These are phyloP conservation scores for Calcarius lapponicus DNA, from an alignment of 2,797 vertebrate species.

Conservation along the genomic window DNA sequence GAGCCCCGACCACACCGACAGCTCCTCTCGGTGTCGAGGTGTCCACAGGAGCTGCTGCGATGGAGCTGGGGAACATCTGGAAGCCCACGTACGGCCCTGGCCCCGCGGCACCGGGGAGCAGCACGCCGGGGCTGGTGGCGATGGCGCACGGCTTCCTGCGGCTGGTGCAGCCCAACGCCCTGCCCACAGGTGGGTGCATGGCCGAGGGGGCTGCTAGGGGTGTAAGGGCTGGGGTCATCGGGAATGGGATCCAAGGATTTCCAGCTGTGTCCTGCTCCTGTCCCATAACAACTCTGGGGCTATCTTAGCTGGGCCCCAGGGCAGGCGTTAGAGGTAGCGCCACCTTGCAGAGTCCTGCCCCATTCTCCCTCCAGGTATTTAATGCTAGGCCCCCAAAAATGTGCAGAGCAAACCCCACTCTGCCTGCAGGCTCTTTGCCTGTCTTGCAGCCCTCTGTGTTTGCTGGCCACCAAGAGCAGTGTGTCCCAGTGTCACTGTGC, in stretches of 20 bases:
- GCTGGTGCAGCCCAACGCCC: constrained; percentile 81
- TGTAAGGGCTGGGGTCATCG: fast-evolving
- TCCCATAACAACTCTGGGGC: not conserved
- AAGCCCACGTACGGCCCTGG: constrained; percentile 56
- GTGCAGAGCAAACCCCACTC: not conserved
- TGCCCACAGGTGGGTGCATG: constrained; percentile 80
- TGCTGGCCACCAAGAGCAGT: not conserved
- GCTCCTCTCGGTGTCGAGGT: not conserved
- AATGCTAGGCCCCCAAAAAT: not conserved
- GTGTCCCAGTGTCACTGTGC: not conserved
- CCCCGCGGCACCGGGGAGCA: not conserved
- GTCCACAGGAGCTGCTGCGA: not conserved
- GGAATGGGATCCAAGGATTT: not conserved
- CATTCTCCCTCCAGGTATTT: not conserved
- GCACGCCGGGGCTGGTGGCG: constrained; percentile 61
- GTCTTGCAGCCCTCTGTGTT: not conserved
- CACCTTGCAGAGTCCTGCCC: not conserved
- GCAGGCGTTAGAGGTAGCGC: not conserved
- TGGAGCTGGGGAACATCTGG: constrained; percentile 57
- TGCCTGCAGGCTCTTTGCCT: not conserved
- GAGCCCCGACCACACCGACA: fast-evolving
- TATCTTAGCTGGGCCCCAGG: not conserved
- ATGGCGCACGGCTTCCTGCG: constrained; percentile 82
- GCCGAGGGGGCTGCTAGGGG: fast-evolving
- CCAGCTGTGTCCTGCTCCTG: not conserved